These are phyloP conservation scores for Champsocephalus gunnari DNA, from an alignment of 2,797 vertebrate genomes.

Conservation along the genomic window DNA sequence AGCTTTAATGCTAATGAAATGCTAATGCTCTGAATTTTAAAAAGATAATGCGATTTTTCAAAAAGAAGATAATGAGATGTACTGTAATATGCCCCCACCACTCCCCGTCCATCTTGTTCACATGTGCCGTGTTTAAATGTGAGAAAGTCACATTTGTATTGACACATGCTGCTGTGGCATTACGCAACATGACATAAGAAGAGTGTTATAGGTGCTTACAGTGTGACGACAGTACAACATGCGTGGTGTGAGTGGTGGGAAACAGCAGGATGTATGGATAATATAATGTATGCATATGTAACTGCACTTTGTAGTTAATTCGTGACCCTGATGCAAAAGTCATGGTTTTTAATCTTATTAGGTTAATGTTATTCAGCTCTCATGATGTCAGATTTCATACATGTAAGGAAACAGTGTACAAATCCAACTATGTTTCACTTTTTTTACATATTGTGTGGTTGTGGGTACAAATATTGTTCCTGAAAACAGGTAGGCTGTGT, in stretches of 20 bases:
- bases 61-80: slow-evolving; percentile 54
- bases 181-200: neutral
- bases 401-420: neutral
- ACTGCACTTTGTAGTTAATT: neutral
- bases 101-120: neutral
- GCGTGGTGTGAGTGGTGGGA: neutral
- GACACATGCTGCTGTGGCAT: slow-evolving; percentile 29
- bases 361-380: neutral
- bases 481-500: slow-evolving; percentile 24
- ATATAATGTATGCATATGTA: too few species aligned
- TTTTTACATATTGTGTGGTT: slow-evolving; percentile 10
- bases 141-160: slow-evolving; percentile 35
- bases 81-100: slow-evolving; percentile 11
- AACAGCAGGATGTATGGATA: neutral
- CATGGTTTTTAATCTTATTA: neutral
- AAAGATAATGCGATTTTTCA: slow-evolving; percentile 24
- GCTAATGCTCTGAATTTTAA: slow-evolving; percentile 41
- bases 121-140: slow-evolving; percentile 26
- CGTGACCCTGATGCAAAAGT: neutral
- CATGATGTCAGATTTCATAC: neutral
- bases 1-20: slow-evolving; percentile 55
- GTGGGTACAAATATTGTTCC: slow-evolving; percentile 22
- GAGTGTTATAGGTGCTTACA: neutral
- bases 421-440: neutral
- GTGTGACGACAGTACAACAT: slow-evolving; percentile 8